Base-by-base conservation (phyloP, 2,797 vertebrate species). In the Chanos chanos region DNA sequence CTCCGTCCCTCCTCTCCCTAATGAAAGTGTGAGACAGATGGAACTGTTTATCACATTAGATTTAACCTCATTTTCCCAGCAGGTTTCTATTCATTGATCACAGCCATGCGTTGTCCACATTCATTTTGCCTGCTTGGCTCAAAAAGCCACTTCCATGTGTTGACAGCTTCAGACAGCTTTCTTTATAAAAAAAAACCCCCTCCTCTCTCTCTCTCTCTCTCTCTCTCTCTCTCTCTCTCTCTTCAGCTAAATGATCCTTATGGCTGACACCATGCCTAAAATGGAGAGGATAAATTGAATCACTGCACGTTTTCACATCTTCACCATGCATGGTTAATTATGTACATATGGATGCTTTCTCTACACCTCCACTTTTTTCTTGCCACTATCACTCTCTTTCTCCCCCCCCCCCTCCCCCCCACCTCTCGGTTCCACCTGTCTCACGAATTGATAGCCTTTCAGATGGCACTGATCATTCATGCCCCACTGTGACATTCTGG, bases 1-100 rank as follows among this genome's bases (percentile, higher is more conserved):
- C 21, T 33, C 25, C 55, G 9, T 48, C 13, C 30, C 16, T 27
- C 3, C 62, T 28, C 51, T 58, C 58, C 34, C 30, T 63, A 65
- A 73, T 57, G 49, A 68, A 69, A 65, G 58, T 57, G 44, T 44
- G 69, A 76, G 73, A 76, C 67, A 74, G 73, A 77, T 72, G 62
- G 8, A 73, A 63, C 66, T 72, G 72, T 71, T 81, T 72, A 83
- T 83, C 73, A 79, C 77, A 78, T 84, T 83, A 85, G 64, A 74
- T 74, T 75, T 72, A 72, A 71, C 72, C 69, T 77, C 60, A 72
- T 77, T 74, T 77, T 70, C 71, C 27, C 52, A 68, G 55, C 66
- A 72, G 75, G 63, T 68, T 74, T 41, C 51, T 68, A 64, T 52
- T 71, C 69, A 72, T 72, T 77, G 75, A 74, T 77, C 69, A 76